Base-by-base conservation (phyloP, 2,888 invertebrate species). In the Melitaea athalia region DNA sequence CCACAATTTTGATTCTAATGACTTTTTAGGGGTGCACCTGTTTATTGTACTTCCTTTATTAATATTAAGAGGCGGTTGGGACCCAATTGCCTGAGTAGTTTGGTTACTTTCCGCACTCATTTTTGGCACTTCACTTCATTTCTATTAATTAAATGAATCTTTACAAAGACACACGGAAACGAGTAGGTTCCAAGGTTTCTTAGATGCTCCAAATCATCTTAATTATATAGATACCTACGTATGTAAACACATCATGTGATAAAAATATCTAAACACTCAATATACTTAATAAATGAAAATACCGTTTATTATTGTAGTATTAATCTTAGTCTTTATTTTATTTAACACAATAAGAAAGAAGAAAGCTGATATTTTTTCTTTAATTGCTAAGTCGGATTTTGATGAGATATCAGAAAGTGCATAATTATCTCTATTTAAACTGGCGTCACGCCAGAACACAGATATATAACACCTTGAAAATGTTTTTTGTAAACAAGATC, bases 391-490 rank as follows among this genome's bases (percentile, higher is more conserved):
- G 3, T 55, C 42, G 47, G 53, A 24, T 52, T 65, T 42, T 43
- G 24, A 17, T 38, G 52, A 52, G 59, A 67, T 63, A 63, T 63
- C 60, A 68, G 64, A 64, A 72, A 71, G 11, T 55, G 53, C 59
- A 69, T 69, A n/a, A n/a, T n/a, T n/a, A 77, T 73, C 74, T 77
- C 77, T 77, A 78, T 75, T 76, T 75, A 73, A 72, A 73, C 72
- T 91, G 92, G 92, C 91, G 73, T 67, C 72, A 70, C 86, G 91
- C 92, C 92, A 86, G 82, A 72, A 73, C 82, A 89, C 88, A 76
- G 84, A 85, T 90, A 91, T 91, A 89, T 82, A 83, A 74, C 81
- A 81, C 79, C 78, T 72, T 72, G 72, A 68, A 71, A 69, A 49
- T 59, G 64, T 65, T 60, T 47, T 64, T 65, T 72, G 67, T 72